phyloP scores from a whole-genome alignment of 1,140 invertebrate genomes.

The Trichonephila inaurata region DNA sequence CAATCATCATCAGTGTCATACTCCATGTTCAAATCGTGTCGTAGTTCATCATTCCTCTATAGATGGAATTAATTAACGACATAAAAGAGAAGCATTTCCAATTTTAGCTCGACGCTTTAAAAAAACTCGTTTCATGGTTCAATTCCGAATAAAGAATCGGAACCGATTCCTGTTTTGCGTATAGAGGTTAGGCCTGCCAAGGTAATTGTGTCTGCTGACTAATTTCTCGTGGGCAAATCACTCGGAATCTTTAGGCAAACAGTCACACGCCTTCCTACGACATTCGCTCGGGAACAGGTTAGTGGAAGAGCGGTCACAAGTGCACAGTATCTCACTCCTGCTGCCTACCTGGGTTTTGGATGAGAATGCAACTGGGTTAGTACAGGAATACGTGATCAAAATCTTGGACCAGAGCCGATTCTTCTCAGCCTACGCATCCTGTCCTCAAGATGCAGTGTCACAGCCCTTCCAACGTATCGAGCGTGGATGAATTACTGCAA shows the following conservation, averaged over 20 bases:
- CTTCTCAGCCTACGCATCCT: background rate
- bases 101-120: background rate
- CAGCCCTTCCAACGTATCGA: background rate
- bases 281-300: background rate
- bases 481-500: background rate
- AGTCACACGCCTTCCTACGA: background rate
- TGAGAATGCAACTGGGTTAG: constrained; percentile 18
- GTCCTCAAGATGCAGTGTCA: background rate
- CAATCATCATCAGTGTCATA: too few relatives aligned
- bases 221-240: constrained; percentile 33
- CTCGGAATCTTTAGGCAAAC: background rate
- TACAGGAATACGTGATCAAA: constrained; percentile 4
- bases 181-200: background rate
- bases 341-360: background rate
- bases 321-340: constrained; percentile 21
- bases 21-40: too few relatives aligned
- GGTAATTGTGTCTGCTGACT: constrained; percentile 28
- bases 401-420: background rate
- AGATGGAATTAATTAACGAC: too few relatives aligned
- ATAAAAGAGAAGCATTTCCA: background rate
- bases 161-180: background rate
- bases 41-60: too few relatives aligned
- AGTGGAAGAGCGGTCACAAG: background rate
- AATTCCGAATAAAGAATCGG: background rate
- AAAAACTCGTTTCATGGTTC: background rate